These are phyloP conservation scores for Nymphalis c-album DNA, from an alignment of 2,888 invertebrate species.

Conservation along the genomic window DNA sequence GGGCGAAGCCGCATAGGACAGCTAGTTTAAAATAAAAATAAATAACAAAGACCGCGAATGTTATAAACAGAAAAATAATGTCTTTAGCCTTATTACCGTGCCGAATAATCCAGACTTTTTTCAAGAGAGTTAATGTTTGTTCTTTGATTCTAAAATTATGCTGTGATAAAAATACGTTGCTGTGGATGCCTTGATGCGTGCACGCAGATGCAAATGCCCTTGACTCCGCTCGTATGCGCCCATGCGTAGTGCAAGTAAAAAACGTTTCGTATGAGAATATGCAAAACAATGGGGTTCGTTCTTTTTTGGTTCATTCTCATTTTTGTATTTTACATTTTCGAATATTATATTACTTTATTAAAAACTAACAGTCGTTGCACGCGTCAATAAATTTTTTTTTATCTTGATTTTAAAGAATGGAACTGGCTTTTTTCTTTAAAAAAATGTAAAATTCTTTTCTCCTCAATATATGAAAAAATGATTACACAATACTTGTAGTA, in stretches of 20 bases:
- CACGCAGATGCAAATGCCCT: constrained; percentile 41
- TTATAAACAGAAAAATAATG: not conserved
- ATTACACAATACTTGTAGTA: too few species aligned
- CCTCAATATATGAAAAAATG: too few species aligned
- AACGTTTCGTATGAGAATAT: not conserved
- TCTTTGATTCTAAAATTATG: constrained; percentile 21
- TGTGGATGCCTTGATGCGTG: constrained; percentile 30
- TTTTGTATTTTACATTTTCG: not conserved
- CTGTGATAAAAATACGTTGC: constrained; percentile 18
- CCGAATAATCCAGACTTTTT: not conserved
- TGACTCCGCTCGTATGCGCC: constrained; percentile 37
- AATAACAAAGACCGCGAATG: too few species aligned
- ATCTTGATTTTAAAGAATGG: too few species aligned
- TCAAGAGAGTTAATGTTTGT: not conserved
- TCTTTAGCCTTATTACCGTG: not conserved
- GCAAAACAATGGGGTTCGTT: not conserved
- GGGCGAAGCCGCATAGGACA: too few species aligned
- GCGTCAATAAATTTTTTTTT: too few species aligned
- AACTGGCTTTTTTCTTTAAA: too few species aligned
- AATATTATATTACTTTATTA: not conserved
- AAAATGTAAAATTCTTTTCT: too few species aligned
- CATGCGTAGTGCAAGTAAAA: constrained; percentile 22
- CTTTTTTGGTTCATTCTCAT: not conserved
- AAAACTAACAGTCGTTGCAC: too few species aligned
- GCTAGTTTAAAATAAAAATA: too few species aligned